Percentiles rank a stretch among this genome's conserved stretches.
Evolutionary conservation across 2,113 vertebrate genomes (phyloP).

Genomic region (Tretioscincus oriximinensis): DNA sequence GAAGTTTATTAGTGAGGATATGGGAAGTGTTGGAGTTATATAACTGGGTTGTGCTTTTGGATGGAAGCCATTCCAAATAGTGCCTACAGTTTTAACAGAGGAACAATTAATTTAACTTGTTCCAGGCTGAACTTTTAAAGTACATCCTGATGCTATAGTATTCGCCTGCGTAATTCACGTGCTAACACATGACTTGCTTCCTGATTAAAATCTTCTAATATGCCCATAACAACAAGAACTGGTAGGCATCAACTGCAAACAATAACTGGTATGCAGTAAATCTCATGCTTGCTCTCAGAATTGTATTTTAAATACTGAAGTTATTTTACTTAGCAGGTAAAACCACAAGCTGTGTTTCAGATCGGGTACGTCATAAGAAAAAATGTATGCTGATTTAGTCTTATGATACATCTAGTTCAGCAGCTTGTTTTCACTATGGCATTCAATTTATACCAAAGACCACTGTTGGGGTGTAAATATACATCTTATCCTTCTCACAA

Average conservation of each 20-base stretch:
- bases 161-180: conserved; percentile 35
- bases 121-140: conserved; percentile 45
- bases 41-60: conserved; percentile 46
- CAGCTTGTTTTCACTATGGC: too few relatives aligned
- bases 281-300: background rate
- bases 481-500: too few relatives aligned
- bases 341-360: conserved; percentile 3
- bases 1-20: conserved; percentile 36
- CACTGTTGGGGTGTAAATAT: too few relatives aligned
- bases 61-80: conserved; percentile 58
- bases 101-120: conserved; percentile 44
- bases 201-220: background rate
- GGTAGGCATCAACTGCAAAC: background rate
- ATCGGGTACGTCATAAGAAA: background rate
- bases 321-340: background rate
- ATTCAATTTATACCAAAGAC: too few relatives aligned
- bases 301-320: background rate
- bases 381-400: too few relatives aligned
- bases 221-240: background rate
- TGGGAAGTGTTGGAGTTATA: conserved; percentile 21
- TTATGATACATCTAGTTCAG: too few relatives aligned
- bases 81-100: conserved; percentile 55
- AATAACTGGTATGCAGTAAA: background rate
- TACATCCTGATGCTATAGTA: conserved; percentile 50
- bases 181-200: conserved; percentile 28